Conservation (phyloP, 2,888 invertebrate species). For the Melinaea marsaeus region DNA sequence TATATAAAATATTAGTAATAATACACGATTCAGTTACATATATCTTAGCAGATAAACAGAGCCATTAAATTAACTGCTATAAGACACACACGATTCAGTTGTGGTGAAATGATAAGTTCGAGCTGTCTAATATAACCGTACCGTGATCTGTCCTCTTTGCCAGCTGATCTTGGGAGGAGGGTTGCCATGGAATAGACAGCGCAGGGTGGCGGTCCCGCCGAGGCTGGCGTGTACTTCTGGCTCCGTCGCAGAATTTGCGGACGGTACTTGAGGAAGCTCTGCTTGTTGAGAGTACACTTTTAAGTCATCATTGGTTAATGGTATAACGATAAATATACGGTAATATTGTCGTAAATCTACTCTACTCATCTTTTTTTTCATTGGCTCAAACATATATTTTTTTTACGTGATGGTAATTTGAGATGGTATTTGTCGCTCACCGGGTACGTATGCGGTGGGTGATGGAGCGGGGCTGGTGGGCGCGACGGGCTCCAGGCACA, state of each 20-base stretch:
- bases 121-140: constrained; percentile 49
- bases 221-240: constrained; percentile 82
- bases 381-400: too few relatives aligned
- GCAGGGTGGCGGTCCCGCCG: constrained; percentile 85
- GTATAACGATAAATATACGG: too few relatives aligned
- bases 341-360: too few relatives aligned
- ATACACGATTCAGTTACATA: too few relatives aligned
- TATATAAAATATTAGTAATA: too few relatives aligned
- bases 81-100: too few relatives aligned
- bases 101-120: too few relatives aligned
- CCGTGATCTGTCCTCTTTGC: constrained; percentile 84
- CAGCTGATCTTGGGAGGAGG: constrained; percentile 88
- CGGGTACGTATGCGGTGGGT: constrained; percentile 39
- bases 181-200: constrained; percentile 86
- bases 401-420: too few relatives aligned
- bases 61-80: too few relatives aligned
- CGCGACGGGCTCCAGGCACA: constrained; percentile 75
- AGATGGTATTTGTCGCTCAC: constrained; percentile 31
- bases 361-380: too few relatives aligned
- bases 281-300: constrained; percentile 2
- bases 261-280: constrained; percentile 58
- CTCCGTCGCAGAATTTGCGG: constrained; percentile 64
- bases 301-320: too few relatives aligned
- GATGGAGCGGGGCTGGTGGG: constrained; percentile 26
- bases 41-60: too few relatives aligned